These are phyloP conservation scores for Falco punctatus DNA, from an alignment of 2,113 vertebrate species.

Conservation along the genomic window DNA sequence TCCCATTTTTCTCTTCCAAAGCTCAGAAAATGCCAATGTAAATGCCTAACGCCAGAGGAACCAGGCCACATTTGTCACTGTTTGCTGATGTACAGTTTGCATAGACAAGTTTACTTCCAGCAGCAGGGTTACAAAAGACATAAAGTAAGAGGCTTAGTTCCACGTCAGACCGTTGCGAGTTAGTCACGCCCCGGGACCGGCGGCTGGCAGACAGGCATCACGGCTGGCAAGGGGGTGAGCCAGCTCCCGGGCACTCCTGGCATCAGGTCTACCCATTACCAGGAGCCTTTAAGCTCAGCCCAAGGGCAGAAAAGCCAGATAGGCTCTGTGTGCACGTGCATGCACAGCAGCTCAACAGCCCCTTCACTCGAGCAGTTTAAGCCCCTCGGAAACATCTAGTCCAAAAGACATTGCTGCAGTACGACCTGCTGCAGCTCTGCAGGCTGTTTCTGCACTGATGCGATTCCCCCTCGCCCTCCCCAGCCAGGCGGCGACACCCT, in stretches of 20 bases:
- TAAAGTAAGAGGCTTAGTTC: neutral
- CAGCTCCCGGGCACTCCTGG: neutral
- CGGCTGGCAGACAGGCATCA: neutral
- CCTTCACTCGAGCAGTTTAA: neutral
- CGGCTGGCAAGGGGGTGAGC: neutral
- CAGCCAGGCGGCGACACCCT: neutral
- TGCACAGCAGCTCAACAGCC: rapidly evolving
- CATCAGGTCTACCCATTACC: neutral
- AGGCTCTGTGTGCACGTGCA: rapidly evolving
- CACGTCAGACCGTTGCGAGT: rapidly evolving
- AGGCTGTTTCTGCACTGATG: neutral
- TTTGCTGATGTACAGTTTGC: neutral
- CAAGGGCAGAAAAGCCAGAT: neutral
- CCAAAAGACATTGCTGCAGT: neutral
- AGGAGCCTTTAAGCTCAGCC: neutral
- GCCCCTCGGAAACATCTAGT: neutral
- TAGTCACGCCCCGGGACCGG: neutral
- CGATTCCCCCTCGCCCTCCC: neutral
- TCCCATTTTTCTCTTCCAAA: neutral
- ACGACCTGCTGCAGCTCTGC: neutral
- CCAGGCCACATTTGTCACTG: neutral
- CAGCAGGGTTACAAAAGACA: rapidly evolving
- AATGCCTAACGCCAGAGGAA: neutral
- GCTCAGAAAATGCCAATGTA: neutral
- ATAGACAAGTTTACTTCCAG: neutral